phyloP scores from a whole-genome alignment of 2,113 vertebrate genomes.

The Dasyurus viverrinus region DNA sequence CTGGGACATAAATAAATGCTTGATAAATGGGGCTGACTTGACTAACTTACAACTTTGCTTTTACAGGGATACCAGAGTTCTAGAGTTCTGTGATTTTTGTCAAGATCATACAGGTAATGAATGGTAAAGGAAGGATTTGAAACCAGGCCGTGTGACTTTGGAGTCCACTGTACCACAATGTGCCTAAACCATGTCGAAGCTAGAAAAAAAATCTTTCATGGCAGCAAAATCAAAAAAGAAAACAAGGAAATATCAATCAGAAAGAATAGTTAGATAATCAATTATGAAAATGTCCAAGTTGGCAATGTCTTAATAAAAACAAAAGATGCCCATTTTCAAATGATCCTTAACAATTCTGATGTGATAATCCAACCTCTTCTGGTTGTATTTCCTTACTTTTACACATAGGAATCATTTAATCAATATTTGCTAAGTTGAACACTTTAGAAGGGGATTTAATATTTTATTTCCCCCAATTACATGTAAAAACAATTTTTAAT shows the following conservation, averaged over 20 bases:
- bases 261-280: neutral
- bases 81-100: neutral
- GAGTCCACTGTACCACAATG: neutral
- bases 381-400: neutral
- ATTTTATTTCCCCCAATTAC: too few relatives aligned
- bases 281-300: neutral
- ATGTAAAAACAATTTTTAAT: too few relatives aligned
- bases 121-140: neutral
- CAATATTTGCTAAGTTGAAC: neutral
- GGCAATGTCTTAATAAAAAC: too few relatives aligned
- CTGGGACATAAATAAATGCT: neutral
- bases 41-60: neutral
- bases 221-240: neutral
- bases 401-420: neutral
- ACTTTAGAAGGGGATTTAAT: too few relatives aligned
- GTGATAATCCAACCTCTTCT: neutral
- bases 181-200: neutral
- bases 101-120: neutral
- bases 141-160: neutral
- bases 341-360: neutral
- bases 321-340: neutral
- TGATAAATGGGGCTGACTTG: neutral
- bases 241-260: neutral
- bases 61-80: neutral
- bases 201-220: neutral